Base-by-base conservation (phyloP, 2,888 invertebrate genomes). In the Drosophila quinaria region DNA sequence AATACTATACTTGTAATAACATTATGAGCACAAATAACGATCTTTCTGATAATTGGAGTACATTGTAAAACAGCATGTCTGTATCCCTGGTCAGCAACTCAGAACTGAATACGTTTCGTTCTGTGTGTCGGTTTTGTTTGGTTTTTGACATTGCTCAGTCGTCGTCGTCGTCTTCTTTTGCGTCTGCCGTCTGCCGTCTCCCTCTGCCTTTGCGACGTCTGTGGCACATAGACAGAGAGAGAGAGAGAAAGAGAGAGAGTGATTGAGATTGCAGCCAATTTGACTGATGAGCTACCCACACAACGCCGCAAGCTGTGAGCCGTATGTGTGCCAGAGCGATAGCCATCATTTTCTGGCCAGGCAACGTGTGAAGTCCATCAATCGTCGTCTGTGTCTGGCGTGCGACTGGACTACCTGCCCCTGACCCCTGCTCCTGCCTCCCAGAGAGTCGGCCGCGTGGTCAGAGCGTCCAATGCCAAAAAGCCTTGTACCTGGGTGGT, bases 301-400 rank as follows among this genome's bases (percentile, higher is more conserved):
- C 87, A 64, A 67, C 58, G 83, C 68, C 68, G 70, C 84, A 59
- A 77, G 80, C 81, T 67, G 52, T 51, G 56, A 54, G 62, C 31
- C 42, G 39, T 49, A 49, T 58, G 63, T 73, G 62, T 69, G 76
- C 74, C 68, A 76, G 19, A 64, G 62, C 79, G 87, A 86, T 83
- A 84, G 87, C 75, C 87, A 87, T 85, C 76, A 82, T 68, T 61
- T 69, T 46, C 52, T 66, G 65, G 64, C 56, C 67, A 59, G 51
- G 76, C 89, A 66, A 89, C 80, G 89, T 90, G 89, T 89, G 90
- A 89, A 89, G 88, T 90, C 90, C 90, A 89, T 90, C 89, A 88
- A 90, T 90, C 90, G 88, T 84, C 52, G 71, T 58, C 69, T 73
- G 78, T 66, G 78, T 70, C 73, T 87, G 89, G 81, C 89, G 78